Evolutionary conservation across 1,140 invertebrate genomes (phyloP), one percentile per base, ranked within the genome.

Genomic region (Macrostomum lignano): DNA sequence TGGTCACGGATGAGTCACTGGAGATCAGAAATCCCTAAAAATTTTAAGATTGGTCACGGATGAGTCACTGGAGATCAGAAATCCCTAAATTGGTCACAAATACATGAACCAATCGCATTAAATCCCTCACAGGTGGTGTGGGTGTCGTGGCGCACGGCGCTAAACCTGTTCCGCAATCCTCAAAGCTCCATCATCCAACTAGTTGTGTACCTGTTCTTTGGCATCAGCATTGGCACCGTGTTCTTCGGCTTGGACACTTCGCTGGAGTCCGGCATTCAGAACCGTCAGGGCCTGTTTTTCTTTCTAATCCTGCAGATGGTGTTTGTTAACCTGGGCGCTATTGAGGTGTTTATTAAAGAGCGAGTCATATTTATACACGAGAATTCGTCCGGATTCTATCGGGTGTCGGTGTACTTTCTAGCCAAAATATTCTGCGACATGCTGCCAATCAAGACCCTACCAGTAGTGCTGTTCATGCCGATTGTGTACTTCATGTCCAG

Each of bases 111-210:
- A n/a, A n/a, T n/a, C n/a, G n/a, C n/a, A n/a, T n/a, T n/a, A n/a
- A n/a, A n/a, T n/a, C n/a, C n/a, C n/a, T n/a, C n/a, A n/a, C 38
- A 47, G 41, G 35, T 44, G 32, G n/a, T 25, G 17, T 24, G 35
- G 15, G 39, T 48, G 2, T 41, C 40, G 24, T 21, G 24, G 17
- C 44, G 51, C 39, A 45, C 49, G 9, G 17, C 47, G 1, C 45
- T 43, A 20, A 54, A 54, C 36, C 21, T 52, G 7, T 21, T 45
- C 14, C 42, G 51, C 32, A 52, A 50, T 42, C 51, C 51, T 26
- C 42, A 45, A 26, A 43, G 44, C 1, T 50, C 47, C 2, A 37
- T 50, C 14, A 29, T 51, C 24, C 38, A 54, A 49, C 30, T 49
- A 14, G 25, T 49, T 5, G 45, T 51, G 3, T 44, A 46, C 31